Percentiles rank a stretch among this genome's conserved stretches.
Conservation (phyloP, 2,797 vertebrate genomes). For the Amazona ochrocephala region DNA sequence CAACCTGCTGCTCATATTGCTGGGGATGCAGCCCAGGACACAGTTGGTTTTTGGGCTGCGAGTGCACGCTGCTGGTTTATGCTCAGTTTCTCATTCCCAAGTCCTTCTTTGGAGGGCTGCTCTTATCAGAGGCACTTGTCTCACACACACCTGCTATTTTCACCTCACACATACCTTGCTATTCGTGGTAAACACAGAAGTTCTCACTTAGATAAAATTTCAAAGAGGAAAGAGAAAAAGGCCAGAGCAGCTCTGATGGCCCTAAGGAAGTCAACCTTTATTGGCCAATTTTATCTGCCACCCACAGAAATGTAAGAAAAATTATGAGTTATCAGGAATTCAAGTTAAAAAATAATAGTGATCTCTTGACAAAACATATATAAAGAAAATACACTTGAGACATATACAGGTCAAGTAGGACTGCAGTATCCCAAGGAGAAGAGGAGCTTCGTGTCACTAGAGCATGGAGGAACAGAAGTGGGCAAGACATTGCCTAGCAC, state of each 20-base stretch:
- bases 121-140: not conserved
- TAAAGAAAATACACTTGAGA: not conserved
- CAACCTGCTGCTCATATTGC: not conserved
- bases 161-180: not conserved
- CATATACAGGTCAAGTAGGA: not conserved
- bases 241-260: not conserved
- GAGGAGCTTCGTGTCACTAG: not conserved
- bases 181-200: not conserved
- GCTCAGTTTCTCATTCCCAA: not conserved
- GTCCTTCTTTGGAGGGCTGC: not conserved
- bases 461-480: not conserved
- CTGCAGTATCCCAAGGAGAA: not conserved
- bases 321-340: not conserved
- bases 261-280: not conserved
- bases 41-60: not conserved
- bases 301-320: not conserved
- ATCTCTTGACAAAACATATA: not conserved
- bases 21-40: not conserved
- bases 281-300: not conserved
- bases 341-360: not conserved
- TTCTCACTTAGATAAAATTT: not conserved
- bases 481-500: rapidly evolving
- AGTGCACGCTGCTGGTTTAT: not conserved
- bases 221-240: not conserved
- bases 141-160: rapidly evolving